Evolutionary conservation across 2,113 vertebrate genomes (phyloP).

Genomic region (Rhabdornis inornatus): DNA sequence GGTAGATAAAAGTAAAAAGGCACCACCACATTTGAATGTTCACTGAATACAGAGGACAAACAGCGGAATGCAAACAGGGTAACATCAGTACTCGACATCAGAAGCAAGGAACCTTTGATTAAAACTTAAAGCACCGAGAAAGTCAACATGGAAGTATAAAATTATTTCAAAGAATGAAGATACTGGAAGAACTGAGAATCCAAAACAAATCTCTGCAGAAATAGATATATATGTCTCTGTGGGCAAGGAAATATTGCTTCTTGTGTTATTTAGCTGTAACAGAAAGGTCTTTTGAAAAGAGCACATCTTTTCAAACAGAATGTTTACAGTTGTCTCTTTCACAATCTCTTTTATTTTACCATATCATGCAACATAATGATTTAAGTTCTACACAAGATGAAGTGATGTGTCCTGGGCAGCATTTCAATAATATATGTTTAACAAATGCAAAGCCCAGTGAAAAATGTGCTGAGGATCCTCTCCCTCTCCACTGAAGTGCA

Average conservation of each 20-base stretch:
- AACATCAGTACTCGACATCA: conserved; percentile 46
- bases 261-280: conserved; percentile 35
- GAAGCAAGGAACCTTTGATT: conserved; percentile 41
- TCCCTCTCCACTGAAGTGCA: neutral
- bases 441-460: neutral
- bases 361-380: conserved; percentile 40
- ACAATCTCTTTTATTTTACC: conserved; percentile 46
- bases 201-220: conserved; percentile 44
- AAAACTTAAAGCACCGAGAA: conserved; percentile 46
- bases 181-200: neutral
- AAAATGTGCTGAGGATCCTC: neutral
- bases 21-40: conserved; percentile 35
- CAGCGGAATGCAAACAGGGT: conserved; percentile 34
- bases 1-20: neutral
- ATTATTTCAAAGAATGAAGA: conserved; percentile 33
- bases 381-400: conserved; percentile 7
- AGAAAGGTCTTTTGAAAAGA: conserved; percentile 48
- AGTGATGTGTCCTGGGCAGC: conserved; percentile 18
- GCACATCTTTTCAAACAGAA: conserved; percentile 52
- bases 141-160: conserved; percentile 33
- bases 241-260: neutral
- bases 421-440: conserved; percentile 35
- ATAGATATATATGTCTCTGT: conserved; percentile 5
- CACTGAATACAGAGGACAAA: conserved; percentile 19
- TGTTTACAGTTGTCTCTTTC: conserved; percentile 55